These are phyloP conservation scores for Pristionchus exspectatus DNA, from an alignment of 2,888 invertebrate species.

Conservation along the genomic window DNA sequence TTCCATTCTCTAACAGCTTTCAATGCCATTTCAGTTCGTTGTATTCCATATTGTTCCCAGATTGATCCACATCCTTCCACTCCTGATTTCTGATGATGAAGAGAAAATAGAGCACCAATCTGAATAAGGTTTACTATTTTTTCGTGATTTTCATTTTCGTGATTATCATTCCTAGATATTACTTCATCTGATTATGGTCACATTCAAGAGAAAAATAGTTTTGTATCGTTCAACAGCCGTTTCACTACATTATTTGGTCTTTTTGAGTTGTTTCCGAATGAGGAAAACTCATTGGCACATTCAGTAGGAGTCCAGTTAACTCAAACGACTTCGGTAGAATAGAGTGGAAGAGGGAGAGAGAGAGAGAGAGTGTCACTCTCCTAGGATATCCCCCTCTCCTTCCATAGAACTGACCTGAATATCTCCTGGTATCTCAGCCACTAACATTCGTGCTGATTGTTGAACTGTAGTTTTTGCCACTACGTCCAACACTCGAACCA, in stretches of 20 bases:
- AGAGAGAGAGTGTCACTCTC: neutral
- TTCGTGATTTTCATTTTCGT: no score
- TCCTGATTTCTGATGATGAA: constrained; percentile 77
- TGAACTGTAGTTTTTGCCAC: constrained; percentile 78
- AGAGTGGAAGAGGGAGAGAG: neutral
- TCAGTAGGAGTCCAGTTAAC: neutral
- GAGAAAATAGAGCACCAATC: constrained; percentile 78
- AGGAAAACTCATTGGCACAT: constrained; percentile 8
- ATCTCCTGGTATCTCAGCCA: constrained; percentile 77
- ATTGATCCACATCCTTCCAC: constrained; percentile 83
- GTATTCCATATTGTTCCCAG: constrained; percentile 87
- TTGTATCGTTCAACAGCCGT: neutral
- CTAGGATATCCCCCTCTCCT: neutral
- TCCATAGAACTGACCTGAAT: constrained; percentile 69
- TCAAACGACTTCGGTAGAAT: neutral
- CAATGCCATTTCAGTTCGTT: constrained; percentile 82
- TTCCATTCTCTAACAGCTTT: constrained; percentile 82
- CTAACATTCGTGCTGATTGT: constrained; percentile 76
- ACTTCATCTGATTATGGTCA: neutral
- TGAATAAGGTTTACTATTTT: constrained; percentile 56
- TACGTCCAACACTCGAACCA: constrained; percentile 77
- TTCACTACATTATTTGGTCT: neutral
- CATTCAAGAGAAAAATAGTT: neutral
- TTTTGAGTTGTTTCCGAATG: neutral
- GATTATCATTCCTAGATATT: neutral